phyloP scores from a whole-genome alignment of 2,888 invertebrate genomes.

The Isotomurus palustris region DNA sequence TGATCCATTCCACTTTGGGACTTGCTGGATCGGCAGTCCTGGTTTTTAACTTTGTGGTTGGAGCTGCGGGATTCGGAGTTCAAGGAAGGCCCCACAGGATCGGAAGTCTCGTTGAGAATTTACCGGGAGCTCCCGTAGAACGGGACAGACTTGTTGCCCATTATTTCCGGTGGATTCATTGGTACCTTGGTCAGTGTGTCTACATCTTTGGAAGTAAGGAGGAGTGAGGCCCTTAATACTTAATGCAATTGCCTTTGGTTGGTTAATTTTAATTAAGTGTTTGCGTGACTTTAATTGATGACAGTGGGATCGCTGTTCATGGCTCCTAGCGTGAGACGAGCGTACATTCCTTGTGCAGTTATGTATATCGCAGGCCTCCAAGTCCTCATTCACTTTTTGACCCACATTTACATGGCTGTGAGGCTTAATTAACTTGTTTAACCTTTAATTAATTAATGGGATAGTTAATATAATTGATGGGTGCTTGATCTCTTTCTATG shows the following conservation, averaged over 20 bases:
- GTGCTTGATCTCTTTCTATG: too few relatives aligned
- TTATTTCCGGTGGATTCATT: conserved; percentile 13
- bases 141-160: not conserved
- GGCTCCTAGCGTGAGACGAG: conserved; percentile 8
- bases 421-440: conserved; percentile 51
- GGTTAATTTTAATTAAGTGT: too few relatives aligned
- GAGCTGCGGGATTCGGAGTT: not conserved
- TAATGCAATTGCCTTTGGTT: not conserved
- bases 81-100: not conserved
- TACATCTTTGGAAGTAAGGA: conserved; percentile 12
- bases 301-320: conserved; percentile 9
- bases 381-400: conserved; percentile 5
- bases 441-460: not conserved
- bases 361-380: conserved; percentile 5
- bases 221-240: not conserved
- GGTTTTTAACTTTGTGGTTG: conserved; percentile 1
- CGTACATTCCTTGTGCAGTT: conserved; percentile 6
- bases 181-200: conserved; percentile 8
- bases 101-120: not conserved
- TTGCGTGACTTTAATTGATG: not conserved
- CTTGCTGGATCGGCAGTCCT: not conserved
- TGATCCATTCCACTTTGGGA: conserved; percentile 6
- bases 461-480: not conserved
- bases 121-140: not conserved
- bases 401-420: conserved; percentile 60